phyloP scores from a whole-genome alignment of 2,113 vertebrate genomes.

The Poicephalus gulielmi region DNA sequence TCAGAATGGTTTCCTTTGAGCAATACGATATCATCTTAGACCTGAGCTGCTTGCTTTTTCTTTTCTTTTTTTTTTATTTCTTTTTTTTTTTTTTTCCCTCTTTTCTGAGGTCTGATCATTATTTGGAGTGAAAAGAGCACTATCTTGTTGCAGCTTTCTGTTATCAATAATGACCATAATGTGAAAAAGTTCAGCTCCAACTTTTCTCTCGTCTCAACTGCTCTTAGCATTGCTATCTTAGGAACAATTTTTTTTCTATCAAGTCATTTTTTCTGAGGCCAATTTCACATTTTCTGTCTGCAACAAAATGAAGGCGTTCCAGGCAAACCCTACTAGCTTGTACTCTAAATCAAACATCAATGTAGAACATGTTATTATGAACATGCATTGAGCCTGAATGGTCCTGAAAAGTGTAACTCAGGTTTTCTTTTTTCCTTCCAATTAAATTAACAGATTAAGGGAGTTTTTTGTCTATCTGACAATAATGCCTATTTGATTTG shows the following conservation, averaged over 20 bases:
- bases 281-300: not conserved
- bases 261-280: not conserved
- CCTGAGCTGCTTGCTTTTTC: not conserved
- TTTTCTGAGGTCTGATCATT: not conserved
- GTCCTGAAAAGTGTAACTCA: not conserved
- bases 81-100: fast-evolving
- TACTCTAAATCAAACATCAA: constrained; percentile 17
- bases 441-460: constrained; percentile 21
- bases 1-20: not conserved
- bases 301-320: not conserved
- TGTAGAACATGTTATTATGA: not conserved
- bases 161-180: not conserved
- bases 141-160: not conserved
- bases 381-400: not conserved
- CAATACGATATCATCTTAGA: not conserved
- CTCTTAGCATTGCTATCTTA: not conserved
- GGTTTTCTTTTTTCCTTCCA: constrained; percentile 4
- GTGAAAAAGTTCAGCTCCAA: not conserved
- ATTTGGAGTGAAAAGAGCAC: not conserved
- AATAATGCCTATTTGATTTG: not conserved
- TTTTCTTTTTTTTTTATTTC: fast-evolving
- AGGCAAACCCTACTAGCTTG: not conserved
- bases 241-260: not conserved
- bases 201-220: not conserved
- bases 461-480: not conserved